Evolutionary conservation across 2,113 vertebrate species (phyloP).

Genomic region (Petroica traversi): DNA sequence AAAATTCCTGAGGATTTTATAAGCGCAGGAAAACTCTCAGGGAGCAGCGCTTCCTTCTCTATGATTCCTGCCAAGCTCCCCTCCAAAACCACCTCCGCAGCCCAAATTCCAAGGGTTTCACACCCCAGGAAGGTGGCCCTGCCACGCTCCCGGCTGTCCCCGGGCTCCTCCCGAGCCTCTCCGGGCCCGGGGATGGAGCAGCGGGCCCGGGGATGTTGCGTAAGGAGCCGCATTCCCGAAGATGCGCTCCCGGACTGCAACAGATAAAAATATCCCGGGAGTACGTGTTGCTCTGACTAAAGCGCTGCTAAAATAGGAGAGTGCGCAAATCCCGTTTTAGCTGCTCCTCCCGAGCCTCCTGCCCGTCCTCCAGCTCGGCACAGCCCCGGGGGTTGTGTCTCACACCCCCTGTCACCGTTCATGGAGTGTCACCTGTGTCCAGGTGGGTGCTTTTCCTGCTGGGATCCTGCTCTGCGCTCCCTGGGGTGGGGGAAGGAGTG

Average conservation of each 20-base stretch:
- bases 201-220: background rate
- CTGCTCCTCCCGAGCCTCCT: background rate
- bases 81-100: background rate
- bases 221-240: background rate
- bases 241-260: background rate
- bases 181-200: fast-evolving
- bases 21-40: background rate
- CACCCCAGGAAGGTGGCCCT: fast-evolving
- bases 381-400: background rate
- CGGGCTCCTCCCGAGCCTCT: background rate
- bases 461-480: background rate
- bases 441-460: fast-evolving
- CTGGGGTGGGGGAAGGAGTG: background rate
- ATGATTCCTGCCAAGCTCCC: background rate
- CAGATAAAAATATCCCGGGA: constrained; percentile 24
- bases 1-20: background rate
- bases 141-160: fast-evolving
- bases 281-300: constrained; percentile 6
- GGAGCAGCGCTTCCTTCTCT: background rate
- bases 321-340: background rate
- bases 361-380: background rate
- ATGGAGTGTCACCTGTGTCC: fast-evolving
- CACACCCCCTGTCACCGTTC: fast-evolving
- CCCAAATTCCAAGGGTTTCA: background rate
- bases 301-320: background rate